Evolutionary conservation across 1,140 invertebrate genomes (phyloP).

Genomic region (Pseudomyrmex pallidus): DNA sequence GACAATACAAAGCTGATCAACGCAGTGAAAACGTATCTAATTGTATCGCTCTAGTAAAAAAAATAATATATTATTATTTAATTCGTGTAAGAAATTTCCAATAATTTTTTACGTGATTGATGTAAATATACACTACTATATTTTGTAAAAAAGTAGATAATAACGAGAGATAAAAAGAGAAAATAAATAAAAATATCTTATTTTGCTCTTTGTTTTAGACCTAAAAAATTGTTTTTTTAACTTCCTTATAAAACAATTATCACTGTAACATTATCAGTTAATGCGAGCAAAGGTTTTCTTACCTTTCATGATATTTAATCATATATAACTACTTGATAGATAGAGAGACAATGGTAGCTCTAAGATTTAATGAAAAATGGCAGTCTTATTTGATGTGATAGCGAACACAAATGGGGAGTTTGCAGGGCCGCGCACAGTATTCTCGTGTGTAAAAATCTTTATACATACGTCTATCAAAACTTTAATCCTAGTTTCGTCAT

Average conservation of each 20-base stretch:
- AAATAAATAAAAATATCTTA: neutral
- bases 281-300: neutral
- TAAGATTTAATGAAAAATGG: conserved; percentile 62
- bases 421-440: conserved; percentile 77
- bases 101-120: neutral
- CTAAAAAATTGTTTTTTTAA: neutral
- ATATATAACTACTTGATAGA: neutral
- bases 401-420: conserved; percentile 59
- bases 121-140: neutral
- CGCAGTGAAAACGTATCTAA: neutral
- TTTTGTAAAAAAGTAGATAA: neutral
- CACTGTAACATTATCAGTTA: neutral
- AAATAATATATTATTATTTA: neutral
- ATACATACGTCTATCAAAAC: no score
- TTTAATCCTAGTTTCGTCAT: no score
- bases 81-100: neutral
- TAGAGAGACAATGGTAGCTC: neutral
- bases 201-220: neutral
- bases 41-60: neutral
- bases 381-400: conserved; percentile 75
- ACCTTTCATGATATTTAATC: neutral
- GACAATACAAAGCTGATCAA: neutral
- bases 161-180: neutral
- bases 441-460: neutral
- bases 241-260: neutral